A percentile compares a stretch with the other conserved stretches of the same genome.
Evolutionary conservation across 2,113 vertebrate genomes (phyloP).

Genomic region (Oceanodroma tethys): DNA sequence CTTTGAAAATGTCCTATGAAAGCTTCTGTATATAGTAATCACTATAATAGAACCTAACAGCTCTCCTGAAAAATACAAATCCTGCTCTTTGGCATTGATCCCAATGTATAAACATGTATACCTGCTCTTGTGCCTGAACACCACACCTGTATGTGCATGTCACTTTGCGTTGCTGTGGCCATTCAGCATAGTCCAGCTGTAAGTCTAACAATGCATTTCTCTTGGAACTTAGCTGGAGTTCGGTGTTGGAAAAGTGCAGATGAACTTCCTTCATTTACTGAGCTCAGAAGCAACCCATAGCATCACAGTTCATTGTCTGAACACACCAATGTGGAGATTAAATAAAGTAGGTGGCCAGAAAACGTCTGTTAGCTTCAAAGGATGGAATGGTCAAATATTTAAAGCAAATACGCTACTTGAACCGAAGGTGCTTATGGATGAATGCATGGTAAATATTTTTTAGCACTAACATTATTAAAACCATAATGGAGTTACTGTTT

Average conservation of each 20-base stretch:
- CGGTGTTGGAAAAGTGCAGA: constrained; percentile 89
- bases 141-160: background rate
- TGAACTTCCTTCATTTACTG: constrained; percentile 98
- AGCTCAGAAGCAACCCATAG: constrained; percentile 89
- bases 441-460: constrained; percentile 86
- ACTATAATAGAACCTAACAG: background rate
- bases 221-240: constrained; percentile 83
- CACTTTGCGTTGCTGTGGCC: background rate
- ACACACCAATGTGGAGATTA: constrained; percentile 62
- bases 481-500: background rate
- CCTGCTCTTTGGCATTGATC: background rate
- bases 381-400: constrained; percentile 92
- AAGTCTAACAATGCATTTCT: background rate
- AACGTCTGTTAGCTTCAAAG: constrained; percentile 79
- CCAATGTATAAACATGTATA: background rate
- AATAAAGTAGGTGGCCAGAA: constrained; percentile 44
- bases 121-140: background rate
- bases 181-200: background rate
- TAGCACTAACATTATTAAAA: background rate
- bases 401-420: constrained; percentile 84
- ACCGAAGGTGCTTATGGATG: constrained; percentile 84
- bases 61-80: background rate
- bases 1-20: background rate
- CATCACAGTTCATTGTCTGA: constrained; percentile 89
- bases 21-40: background rate